Evolutionary conservation across 2,888 invertebrate genomes (phyloP).

Genomic region (Lasioglossum lativentre): DNA sequence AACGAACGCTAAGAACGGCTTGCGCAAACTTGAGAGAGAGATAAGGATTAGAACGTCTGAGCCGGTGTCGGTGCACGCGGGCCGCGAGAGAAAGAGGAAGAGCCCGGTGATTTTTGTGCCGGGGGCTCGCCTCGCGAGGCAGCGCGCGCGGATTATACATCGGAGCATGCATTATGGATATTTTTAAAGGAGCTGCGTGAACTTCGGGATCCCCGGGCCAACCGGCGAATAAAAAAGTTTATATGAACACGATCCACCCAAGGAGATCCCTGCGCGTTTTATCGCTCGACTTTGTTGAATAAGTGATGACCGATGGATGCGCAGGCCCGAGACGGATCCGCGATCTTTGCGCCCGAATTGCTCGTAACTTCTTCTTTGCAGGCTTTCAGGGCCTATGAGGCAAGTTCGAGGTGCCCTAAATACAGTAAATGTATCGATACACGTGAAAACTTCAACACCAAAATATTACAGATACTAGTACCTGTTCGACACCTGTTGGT

Average conservation of each 20-base stretch:
- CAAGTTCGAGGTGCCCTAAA: background rate
- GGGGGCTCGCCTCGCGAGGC: background rate
- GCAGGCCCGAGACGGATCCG: background rate
- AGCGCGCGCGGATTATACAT: slow-evolving; percentile 39
- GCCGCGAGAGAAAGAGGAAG: background rate
- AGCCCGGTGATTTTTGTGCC: slow-evolving; percentile 39
- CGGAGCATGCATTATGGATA: slow-evolving; percentile 52
- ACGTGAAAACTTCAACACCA: background rate
- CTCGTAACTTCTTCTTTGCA: background rate
- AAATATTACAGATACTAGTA: background rate
- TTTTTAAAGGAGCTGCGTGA: slow-evolving; percentile 42
- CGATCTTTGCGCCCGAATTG: background rate
- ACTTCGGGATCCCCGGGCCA: slow-evolving; percentile 19
- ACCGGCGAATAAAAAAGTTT: slow-evolving; percentile 18
- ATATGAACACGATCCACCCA: slow-evolving; percentile 24
- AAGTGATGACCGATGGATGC: slow-evolving; percentile 31
- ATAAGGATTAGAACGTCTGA: slow-evolving; percentile 56
- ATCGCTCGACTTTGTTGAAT: slow-evolving; percentile 41
- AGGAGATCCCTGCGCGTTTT: slow-evolving; percentile 24
- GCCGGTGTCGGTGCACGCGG: slow-evolving; percentile 45
- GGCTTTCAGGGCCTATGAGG: background rate
- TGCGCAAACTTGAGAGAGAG: slow-evolving; percentile 34
- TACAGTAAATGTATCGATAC: background rate
- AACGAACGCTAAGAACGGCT: slow-evolving; percentile 38
- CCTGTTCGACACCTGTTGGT: no score